A percentile compares a stretch with the other conserved stretches of the same genome.
Conservation (phyloP, 2,797 vertebrate species). For the Silurus lanzhouensis region DNA sequence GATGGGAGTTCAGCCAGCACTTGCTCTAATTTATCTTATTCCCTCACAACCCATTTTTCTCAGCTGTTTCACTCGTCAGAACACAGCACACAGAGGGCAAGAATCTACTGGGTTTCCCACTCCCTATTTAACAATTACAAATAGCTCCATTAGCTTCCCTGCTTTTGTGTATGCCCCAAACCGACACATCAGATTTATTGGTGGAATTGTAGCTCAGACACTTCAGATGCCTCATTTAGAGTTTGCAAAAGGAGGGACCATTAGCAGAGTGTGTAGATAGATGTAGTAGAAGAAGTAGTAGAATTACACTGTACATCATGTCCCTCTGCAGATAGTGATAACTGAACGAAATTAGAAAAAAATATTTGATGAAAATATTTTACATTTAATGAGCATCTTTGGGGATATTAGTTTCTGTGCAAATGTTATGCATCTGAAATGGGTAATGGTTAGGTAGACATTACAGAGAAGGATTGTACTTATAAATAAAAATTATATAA, state of each 20-base stretch:
- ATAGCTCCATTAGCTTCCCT: not conserved
- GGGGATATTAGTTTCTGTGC: no score
- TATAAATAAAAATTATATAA: not conserved
- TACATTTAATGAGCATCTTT: not conserved
- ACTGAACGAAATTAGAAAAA: not conserved
- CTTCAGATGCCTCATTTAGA: slow-evolving; percentile 1
- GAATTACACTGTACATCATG: not conserved
- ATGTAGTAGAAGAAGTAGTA: not conserved
- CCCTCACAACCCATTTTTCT: slow-evolving; percentile 2
- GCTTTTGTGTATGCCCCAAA: not conserved
- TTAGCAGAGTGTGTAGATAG: not conserved
- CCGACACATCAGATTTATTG: slow-evolving; percentile 16
- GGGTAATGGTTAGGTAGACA: not conserved
- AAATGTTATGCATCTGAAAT: not conserved
- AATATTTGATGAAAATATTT: not conserved
- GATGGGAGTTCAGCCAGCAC: not conserved
- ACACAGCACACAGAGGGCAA: not conserved
- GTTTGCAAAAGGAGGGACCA: not conserved
- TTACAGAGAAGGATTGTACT: not conserved
- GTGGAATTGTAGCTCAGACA: not conserved
- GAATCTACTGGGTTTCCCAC: not conserved
- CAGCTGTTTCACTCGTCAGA: slow-evolving; percentile 1
- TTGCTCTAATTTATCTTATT: not conserved
- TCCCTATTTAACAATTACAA: slow-evolving; percentile 8
- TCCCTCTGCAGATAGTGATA: not conserved